These are phyloP conservation scores for Parthenolecanium corni DNA, from an alignment of 2,888 invertebrate genomes.

Conservation along the genomic window DNA sequence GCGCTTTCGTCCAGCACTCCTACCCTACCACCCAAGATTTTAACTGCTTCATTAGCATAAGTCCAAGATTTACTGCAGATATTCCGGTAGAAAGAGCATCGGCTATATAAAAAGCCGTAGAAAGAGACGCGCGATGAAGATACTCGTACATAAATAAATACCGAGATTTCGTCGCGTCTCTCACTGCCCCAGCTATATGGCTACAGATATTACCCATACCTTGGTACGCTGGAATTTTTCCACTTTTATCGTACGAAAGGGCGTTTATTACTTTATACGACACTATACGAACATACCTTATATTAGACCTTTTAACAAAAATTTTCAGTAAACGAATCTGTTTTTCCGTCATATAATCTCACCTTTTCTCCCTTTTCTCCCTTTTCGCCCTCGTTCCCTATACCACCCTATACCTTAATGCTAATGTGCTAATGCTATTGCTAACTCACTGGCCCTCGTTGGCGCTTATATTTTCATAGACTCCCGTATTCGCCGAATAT, in stretches of 20 bases:
- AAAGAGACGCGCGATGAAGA: too few species aligned
- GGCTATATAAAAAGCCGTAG: too few species aligned
- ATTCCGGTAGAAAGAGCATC: background rate
- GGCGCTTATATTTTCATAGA: too few species aligned
- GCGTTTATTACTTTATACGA: background rate
- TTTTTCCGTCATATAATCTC: background rate
- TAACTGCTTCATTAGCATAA: constrained; percentile 24
- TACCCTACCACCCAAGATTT: constrained; percentile 24
- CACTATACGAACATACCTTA: background rate
- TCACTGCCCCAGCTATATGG: too few species aligned
- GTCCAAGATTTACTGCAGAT: constrained; percentile 22
- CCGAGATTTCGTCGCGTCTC: background rate
- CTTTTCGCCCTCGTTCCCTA: background rate
- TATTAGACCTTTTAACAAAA: background rate
- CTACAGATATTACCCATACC: too few species aligned
- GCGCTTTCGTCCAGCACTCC: background rate
- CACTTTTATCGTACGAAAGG: constrained; percentile 3
- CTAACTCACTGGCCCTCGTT: too few species aligned
- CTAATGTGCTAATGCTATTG: too few species aligned
- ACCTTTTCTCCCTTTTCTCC: background rate
- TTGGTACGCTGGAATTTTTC: constrained; percentile 1
- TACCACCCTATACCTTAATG: background rate
- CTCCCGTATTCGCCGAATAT: too few species aligned
- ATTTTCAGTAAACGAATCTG: background rate
- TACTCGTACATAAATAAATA: constrained; percentile 1